Conservation (phyloP, 2,797 vertebrate genomes). For the Scomberomorus guttatus region DNA sequence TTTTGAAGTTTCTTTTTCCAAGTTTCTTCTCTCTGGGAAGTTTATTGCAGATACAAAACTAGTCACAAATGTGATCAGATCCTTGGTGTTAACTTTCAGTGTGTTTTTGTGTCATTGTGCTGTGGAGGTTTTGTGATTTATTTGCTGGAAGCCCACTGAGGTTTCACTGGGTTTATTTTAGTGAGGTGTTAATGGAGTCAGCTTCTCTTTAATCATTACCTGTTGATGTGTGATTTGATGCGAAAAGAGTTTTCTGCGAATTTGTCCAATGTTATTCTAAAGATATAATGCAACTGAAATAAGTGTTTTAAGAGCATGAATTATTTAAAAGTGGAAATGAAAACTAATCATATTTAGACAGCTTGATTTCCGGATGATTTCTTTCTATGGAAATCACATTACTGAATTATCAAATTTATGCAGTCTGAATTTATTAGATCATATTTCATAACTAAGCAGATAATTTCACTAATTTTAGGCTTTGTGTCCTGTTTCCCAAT, state of each 20-base stretch:
- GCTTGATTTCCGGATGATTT: slow-evolving; percentile 3
- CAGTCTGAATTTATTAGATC: not conserved
- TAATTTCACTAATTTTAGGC: not conserved
- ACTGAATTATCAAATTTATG: not conserved
- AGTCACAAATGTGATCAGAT: not conserved
- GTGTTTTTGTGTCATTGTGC: not conserved
- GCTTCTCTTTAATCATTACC: not conserved
- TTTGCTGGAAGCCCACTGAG: not conserved
- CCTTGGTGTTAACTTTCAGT: too few relatives aligned
- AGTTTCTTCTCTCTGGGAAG: not conserved
- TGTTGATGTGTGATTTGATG: not conserved
- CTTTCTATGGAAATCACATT: not conserved
- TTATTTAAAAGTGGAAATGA: not conserved
- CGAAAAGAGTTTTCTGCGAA: not conserved
- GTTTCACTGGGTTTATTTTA: not conserved
- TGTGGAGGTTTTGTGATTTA: not conserved
- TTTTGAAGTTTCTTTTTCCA: slow-evolving; percentile 21
- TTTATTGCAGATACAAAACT: not conserved
- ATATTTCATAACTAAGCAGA: too few relatives aligned
- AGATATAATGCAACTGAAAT: not conserved
- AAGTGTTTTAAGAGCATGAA: not conserved
- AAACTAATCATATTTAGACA: not conserved
- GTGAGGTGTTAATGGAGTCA: slow-evolving; percentile 12
- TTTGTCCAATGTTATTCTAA: not conserved
- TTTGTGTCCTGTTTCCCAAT: not conserved